Base-by-base conservation (phyloP, 2,888 invertebrate genomes). In the Agrilus cyanescens region DNA sequence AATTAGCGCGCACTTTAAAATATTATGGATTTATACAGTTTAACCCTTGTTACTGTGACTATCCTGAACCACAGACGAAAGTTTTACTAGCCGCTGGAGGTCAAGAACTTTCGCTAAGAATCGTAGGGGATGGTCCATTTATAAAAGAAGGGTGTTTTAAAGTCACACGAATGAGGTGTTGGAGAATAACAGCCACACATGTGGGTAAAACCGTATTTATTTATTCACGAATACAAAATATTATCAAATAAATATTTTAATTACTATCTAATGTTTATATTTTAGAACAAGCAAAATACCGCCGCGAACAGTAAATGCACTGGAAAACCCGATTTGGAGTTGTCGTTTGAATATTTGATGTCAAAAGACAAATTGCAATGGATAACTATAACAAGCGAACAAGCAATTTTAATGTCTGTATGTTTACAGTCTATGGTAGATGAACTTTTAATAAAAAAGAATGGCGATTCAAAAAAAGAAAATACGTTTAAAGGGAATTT, bases 341-440 rank as follows among this genome's bases (percentile, higher is more conserved):
- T 96, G 41, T 89, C 94, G 0, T 95, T 96, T 66, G 95, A 96
- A 67, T 96, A 96, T 72, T 75, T 96, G 45, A 79, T 95, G 71
- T 82, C 85, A 20, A 89, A 85, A 68, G 90, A 95, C 62, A 84
- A 85, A 50, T 72, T 97, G 46, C 84, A 90, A 60, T 96, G 96
- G 96, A 83, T 97, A 49, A 91, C 90, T 15, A 77, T 97, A 53
- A 75, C 80, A 41, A 94, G 91, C 53, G 83, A 88, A 50, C 87
- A 90, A 68, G 90, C 95, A 1, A 94, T 96, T 62, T 76, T 97
- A 48, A 90, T 98, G 76, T 95, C 95, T 25, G 85, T 94, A 43
- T 93, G 93, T 61, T 73, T 98, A 44, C 88, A 95, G 74, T 85
- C 88, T 5, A 90, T 97, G 77, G 96, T 97, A 1, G 91, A 95